Evolutionary conservation across 2,888 invertebrate species (phyloP), one percentile per base, ranked within the genome.

Genomic region (Nycteola revayana): DNA sequence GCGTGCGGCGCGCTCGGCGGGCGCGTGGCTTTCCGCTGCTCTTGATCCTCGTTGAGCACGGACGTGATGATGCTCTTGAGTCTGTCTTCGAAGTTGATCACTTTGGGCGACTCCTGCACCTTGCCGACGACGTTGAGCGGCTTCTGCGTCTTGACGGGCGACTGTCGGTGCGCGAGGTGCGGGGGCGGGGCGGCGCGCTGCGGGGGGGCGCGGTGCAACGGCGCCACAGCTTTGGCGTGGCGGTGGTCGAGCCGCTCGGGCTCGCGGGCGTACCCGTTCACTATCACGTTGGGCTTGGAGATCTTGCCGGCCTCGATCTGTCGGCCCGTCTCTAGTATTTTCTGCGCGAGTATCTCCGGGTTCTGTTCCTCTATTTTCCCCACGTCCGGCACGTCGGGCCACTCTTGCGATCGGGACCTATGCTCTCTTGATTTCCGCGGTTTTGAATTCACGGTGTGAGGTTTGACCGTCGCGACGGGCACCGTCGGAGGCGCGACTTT

Each of bases 321-420:
- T 1, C 96, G 90, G 3, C 96, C 96, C 0, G 95, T 96, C 77
- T 96, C 96, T 21, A 96, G 83, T 51, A 97, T 96, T 75, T 97
- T 97, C 75, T 95, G 95, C 0, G 96, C 96, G 32, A 96, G 83
- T 31, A 96, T 91, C 76, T 96, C 96, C 0, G 96, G 96, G 81
- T 97, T 96, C 71, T 96, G 96, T 71, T 97, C 97, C 67, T 96
- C 95, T 40, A 96, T 96, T 79, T 96, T 96, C 1, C 94, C 95
- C 31, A 96, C 92, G 58, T 96, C 96, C 1, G 96, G 96, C 17
- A 96, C 94, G 60, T 96, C 96, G 0, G 96, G 96, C 96, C 96
- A 96, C 67, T 96, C 96, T 66, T 96, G 96, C 0, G 96, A 95
- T 1, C 96, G 91, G 3, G 94, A 93, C 9, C 96, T 90, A 56